Conservation (phyloP, 2,113 vertebrate genomes). For the Oryzias curvinotus region DNA sequence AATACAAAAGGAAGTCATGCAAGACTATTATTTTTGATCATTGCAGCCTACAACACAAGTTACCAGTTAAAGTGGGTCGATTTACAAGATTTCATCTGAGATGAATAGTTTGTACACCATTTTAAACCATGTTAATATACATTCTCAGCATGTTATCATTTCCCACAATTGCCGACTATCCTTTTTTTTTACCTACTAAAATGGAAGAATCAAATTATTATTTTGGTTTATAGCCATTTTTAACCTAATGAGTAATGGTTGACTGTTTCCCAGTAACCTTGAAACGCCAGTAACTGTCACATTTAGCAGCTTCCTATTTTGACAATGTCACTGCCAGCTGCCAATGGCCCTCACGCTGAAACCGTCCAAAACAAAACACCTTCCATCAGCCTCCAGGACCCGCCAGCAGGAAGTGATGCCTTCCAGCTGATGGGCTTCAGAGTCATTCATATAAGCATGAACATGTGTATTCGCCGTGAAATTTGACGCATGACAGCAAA, state of each 20-base stretch:
- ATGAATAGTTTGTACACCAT: too few relatives aligned
- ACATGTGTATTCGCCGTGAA: constrained; percentile 35
- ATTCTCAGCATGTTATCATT: too few relatives aligned
- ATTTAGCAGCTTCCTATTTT: constrained; percentile 26
- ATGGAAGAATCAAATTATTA: too few relatives aligned
- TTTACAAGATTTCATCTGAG: too few relatives aligned
- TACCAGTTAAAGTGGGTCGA: too few relatives aligned
- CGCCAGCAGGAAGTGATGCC: neutral
- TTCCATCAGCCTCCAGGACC: constrained; percentile 13
- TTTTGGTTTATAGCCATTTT: too few relatives aligned
- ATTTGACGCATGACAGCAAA: constrained; percentile 52
- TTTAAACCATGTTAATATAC: too few relatives aligned
- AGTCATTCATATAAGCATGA: constrained; percentile 15
- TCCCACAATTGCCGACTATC: too few relatives aligned
- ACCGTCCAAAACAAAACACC: constrained; percentile 51
- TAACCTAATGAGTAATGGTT: neutral
- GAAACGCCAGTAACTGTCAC: neutral
- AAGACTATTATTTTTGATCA: neutral
- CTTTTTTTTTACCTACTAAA: too few relatives aligned
- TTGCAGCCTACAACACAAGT: neutral
- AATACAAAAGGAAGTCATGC: neutral
- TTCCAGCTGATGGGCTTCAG: neutral
- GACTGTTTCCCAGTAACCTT: neutral
- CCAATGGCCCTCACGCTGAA: constrained; percentile 19
- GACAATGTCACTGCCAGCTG: constrained; percentile 60